phyloP scores from a whole-genome alignment of 2,113 vertebrate genomes.

The Osmerus eperlanus region DNA sequence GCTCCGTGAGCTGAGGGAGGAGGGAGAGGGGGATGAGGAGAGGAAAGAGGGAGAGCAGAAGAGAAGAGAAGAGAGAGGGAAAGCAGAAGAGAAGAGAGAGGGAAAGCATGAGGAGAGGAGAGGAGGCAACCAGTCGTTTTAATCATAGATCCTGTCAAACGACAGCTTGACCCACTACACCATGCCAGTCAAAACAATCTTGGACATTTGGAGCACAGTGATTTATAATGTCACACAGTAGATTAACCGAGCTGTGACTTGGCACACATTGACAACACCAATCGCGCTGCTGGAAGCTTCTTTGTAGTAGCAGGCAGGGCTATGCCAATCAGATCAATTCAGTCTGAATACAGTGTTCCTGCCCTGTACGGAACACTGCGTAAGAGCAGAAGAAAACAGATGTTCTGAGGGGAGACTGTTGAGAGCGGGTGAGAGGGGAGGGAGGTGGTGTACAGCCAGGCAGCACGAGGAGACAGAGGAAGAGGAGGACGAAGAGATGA shows the following conservation, averaged over 20 bases:
- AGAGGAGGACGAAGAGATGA: not conserved
- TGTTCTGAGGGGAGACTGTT: not conserved
- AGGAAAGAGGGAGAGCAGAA: slow-evolving; percentile 1
- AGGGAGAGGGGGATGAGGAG: not conserved
- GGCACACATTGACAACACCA: too few relatives aligned
- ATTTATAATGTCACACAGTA: too few relatives aligned
- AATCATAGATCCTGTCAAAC: not conserved
- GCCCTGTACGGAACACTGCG: not conserved
- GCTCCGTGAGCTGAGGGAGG: slow-evolving; percentile 75
- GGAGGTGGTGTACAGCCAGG: not conserved
- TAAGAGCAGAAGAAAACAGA: not conserved
- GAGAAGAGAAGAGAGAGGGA: not conserved
- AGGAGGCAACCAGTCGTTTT: not conserved
- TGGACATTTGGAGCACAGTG: too few relatives aligned
- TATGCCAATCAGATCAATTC: too few relatives aligned
- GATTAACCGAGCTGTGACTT: too few relatives aligned
- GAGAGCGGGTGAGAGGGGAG: not conserved
- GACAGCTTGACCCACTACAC: not conserved
- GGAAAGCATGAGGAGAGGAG: not conserved
- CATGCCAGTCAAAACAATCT: too few relatives aligned
- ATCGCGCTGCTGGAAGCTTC: too few relatives aligned
- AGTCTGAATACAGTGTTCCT: not conserved
- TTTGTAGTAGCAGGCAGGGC: too few relatives aligned
- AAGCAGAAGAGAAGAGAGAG: not conserved
- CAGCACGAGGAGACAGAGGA: not conserved